Percentiles rank a stretch among this genome's conserved stretches.
Evolutionary conservation across 2,113 vertebrate genomes (phyloP).

Genomic region (Daubentonia madagascariensis): DNA sequence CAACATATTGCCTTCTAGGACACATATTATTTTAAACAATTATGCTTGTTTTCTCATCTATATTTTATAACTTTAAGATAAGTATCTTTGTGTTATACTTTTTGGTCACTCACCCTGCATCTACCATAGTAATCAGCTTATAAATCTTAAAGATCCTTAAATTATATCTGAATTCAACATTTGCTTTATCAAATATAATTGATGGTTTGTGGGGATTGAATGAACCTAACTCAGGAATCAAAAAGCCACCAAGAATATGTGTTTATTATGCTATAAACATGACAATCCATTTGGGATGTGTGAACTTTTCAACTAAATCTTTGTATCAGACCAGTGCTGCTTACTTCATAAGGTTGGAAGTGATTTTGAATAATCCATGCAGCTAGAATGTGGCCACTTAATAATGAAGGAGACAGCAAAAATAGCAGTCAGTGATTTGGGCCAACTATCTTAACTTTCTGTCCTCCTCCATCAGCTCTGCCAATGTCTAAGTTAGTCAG

Average conservation of each 20-base stretch:
- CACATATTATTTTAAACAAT: not conserved
- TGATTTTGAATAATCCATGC: not conserved
- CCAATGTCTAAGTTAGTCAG: not conserved
- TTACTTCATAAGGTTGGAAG: not conserved
- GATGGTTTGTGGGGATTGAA: not conserved
- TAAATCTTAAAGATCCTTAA: not conserved
- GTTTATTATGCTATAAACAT: not conserved
- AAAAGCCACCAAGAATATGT: not conserved
- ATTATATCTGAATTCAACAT: not conserved
- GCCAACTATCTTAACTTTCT: not conserved
- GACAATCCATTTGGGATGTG: not conserved
- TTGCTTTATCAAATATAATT: not conserved
- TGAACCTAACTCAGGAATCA: not conserved
- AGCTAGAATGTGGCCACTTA: not conserved
- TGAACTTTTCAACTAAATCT: not conserved
- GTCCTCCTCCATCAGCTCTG: not conserved
- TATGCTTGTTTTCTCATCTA: not conserved
- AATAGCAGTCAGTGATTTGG: not conserved
- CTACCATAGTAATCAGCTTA: not conserved
- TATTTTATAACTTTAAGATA: not conserved
- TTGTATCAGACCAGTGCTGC: not conserved
- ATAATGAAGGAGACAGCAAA: not conserved
- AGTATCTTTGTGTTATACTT: not conserved
- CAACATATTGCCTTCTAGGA: not conserved
- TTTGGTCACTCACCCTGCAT: not conserved